A percentile compares a stretch with the other conserved stretches of the same genome.
phyloP scores from a whole-genome alignment of 2,113 vertebrate species.

The Phalacrocorax pelagicus region DNA sequence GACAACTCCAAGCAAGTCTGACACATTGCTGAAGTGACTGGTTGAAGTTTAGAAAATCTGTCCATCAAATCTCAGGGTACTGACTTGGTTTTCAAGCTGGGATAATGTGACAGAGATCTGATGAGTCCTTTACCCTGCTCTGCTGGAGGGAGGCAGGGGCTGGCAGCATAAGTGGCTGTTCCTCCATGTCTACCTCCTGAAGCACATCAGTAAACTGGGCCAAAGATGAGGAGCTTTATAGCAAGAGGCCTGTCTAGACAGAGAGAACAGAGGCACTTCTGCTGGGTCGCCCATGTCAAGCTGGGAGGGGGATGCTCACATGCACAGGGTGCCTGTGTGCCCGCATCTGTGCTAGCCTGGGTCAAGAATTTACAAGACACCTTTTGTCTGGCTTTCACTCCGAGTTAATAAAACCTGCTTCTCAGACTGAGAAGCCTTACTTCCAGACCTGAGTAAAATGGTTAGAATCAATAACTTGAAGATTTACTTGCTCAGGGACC shows the following conservation, averaged over 20 bases:
- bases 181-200: background rate
- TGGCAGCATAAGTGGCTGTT: background rate
- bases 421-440: background rate
- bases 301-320: background rate
- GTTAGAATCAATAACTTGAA: background rate
- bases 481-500: background rate
- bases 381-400: background rate
- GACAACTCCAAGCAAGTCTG: background rate
- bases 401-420: background rate
- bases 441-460: background rate
- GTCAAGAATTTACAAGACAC: background rate
- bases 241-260: background rate
- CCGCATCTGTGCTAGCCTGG: background rate
- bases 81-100: background rate
- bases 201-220: background rate
- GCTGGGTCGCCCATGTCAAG: rapidly evolving
- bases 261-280: background rate
- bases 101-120: background rate
- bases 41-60: background rate
- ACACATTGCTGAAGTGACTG: background rate
- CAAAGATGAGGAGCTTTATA: background rate
- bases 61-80: background rate
- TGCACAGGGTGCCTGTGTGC: rapidly evolving
- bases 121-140: background rate
- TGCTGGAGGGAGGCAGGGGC: background rate